Evolutionary conservation across 2,113 vertebrate genomes (phyloP), one percentile per base, ranked within the genome.

Genomic region (Mormoops blainvillei): DNA sequence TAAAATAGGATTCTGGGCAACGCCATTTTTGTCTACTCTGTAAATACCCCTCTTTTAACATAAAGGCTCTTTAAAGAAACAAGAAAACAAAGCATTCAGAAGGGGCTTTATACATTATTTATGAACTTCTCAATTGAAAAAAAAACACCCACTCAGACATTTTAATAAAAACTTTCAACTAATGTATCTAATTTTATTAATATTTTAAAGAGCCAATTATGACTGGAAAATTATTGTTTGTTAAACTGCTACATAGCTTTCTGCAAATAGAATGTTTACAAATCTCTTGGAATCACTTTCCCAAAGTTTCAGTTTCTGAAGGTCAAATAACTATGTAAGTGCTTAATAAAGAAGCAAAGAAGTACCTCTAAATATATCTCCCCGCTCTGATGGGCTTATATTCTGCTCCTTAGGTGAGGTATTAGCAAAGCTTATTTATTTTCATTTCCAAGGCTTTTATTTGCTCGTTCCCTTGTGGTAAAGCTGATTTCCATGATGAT

Each of bases 351-450:
- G 98, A 98, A 98, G 98, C 98, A 98, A 98, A 98, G 98, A 99
- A 98, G 98, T 99, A 99, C 98, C 98, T 98, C 98, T 98, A 98
- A 98, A 98, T 98, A 98, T 98, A 98, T 98, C 98, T 97, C 97
- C 95, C 82, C 98, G 98, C 98, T 99, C 99, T 98, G 98, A 98
- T 98, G 98, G 98, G 99, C 99, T 98, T 98, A 97, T 98, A 98
- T 98, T 98, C 97, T 97, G 98, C 98, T 99, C 99, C 99, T 99
- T 99, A 99, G 99, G 99, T 99, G 99, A 99, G 99, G 99, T 99
- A 99, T 99, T 99, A 99, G 99, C 99, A 98, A 99, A 99, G 99
- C 99, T 99, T 99, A 99, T 99, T 99, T 99, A 99, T 99, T 99
- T 99, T 99, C 99, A 99, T 99, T 99, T 99, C 99, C 99, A 98